Conservation (phyloP, 2,113 vertebrate genomes). For the Oncorhynchus tshawytscha region DNA sequence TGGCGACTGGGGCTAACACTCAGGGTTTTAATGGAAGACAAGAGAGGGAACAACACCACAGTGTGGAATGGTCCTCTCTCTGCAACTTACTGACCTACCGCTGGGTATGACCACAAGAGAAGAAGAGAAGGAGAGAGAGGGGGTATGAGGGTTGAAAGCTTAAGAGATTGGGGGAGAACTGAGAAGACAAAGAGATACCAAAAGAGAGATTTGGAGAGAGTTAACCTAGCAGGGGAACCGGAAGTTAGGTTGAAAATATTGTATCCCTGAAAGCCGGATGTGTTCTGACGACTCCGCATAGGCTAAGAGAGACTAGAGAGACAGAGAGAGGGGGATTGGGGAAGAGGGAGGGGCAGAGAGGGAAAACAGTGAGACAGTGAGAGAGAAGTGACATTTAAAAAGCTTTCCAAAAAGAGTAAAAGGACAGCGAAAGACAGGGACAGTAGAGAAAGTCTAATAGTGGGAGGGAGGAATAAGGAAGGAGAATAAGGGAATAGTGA, state of each 20-base stretch:
- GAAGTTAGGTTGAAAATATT: no score
- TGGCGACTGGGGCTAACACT: neutral
- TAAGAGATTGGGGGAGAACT: neutral
- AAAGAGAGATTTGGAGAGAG: neutral
- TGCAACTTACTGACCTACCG: neutral
- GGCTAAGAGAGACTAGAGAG: neutral
- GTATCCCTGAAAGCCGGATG: neutral
- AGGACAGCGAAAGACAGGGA: no score
- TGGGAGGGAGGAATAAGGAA: neutral
- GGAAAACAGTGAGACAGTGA: neutral
- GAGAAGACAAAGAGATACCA: neutral
- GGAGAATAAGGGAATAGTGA: neutral
- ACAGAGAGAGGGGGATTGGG: no score
- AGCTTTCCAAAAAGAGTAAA: no score
- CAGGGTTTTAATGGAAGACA: neutral
- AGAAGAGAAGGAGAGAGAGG: neutral
- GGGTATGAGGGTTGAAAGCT: neutral
- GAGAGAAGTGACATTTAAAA: no score
- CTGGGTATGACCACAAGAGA: neutral
- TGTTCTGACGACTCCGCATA: no score
- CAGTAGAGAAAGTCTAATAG: no score
- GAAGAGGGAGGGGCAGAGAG: neutral
- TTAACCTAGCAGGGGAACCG: neutral
- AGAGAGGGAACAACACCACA: slow-evolving; percentile 12
- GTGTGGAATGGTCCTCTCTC: slow-evolving; percentile 8